Evolutionary conservation across 1,140 invertebrate species (phyloP).

Genomic region (Drosophila burlai): DNA sequence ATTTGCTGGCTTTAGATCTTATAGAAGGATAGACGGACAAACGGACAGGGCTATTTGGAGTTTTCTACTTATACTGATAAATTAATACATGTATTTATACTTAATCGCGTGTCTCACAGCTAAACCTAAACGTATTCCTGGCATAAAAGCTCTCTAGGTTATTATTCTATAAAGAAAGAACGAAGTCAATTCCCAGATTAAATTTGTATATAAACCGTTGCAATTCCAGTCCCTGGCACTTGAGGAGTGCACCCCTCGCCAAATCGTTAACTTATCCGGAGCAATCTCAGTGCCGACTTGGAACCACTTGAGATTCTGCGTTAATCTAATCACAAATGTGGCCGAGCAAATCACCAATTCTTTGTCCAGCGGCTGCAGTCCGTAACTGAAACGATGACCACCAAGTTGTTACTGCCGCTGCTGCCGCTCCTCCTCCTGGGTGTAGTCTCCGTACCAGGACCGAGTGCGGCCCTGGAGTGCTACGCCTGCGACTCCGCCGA

Average conservation of each 20-base stretch:
- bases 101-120: neutral
- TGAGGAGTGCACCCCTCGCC: conserved; percentile 1
- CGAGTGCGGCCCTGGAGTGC: conserved; percentile 53
- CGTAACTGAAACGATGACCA: conserved; percentile 24
- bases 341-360: conserved; percentile 2
- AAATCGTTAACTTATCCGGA: conserved; percentile 10
- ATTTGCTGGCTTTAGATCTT: neutral
- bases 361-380: conserved; percentile 13
- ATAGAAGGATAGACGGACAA: too few relatives aligned
- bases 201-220: neutral
- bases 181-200: neutral
- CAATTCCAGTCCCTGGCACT: neutral
- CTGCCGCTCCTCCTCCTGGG: neutral
- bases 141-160: neutral
- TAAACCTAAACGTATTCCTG: neutral
- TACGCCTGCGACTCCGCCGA: conserved; percentile 75
- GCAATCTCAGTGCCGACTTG: conserved; percentile 5
- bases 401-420: neutral
- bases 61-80: too few relatives aligned
- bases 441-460: conserved; percentile 1
- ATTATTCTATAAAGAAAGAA: neutral
- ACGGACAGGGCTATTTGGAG: too few relatives aligned
- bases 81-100: neutral
- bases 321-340: conserved; percentile 42
- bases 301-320: conserved; percentile 24